Evolutionary conservation across 2,113 vertebrate genomes (phyloP).

Genomic region (Coptodon bakossiorum): DNA sequence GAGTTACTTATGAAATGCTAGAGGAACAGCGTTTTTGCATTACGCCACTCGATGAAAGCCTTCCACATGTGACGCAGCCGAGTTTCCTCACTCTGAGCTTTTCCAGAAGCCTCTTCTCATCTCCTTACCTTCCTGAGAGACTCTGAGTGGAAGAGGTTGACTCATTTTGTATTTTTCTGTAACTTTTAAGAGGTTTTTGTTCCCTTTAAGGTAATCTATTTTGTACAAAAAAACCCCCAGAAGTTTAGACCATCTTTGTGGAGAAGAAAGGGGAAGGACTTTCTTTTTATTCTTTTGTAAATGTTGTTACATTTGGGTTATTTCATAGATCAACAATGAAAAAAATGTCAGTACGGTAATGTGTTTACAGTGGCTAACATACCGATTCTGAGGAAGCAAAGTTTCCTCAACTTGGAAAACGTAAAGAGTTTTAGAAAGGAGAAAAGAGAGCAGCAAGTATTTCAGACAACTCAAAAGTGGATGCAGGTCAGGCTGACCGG

Average conservation of each 20-base stretch:
- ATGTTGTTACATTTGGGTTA: background rate
- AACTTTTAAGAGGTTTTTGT: background rate
- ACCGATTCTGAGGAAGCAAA: background rate
- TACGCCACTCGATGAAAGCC: background rate
- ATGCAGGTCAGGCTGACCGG: background rate
- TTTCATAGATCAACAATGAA: background rate
- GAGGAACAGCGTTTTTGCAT: background rate
- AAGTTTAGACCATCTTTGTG: background rate
- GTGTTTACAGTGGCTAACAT: background rate
- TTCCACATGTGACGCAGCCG: background rate
- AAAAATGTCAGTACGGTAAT: background rate
- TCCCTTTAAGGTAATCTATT: background rate
- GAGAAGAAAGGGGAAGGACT: background rate
- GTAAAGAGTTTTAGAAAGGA: background rate
- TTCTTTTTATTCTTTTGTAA: background rate
- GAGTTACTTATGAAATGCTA: background rate
- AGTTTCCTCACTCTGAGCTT: background rate
- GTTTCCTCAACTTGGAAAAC: background rate
- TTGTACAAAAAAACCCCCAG: background rate
- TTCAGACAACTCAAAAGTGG: background rate
- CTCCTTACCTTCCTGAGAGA: background rate
- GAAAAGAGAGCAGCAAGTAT: background rate
- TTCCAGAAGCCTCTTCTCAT: background rate
- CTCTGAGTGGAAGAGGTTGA: background rate
- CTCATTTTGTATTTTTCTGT: background rate